phyloP scores from a whole-genome alignment of 2,888 invertebrate genomes.

The Hypena proboscidalis region DNA sequence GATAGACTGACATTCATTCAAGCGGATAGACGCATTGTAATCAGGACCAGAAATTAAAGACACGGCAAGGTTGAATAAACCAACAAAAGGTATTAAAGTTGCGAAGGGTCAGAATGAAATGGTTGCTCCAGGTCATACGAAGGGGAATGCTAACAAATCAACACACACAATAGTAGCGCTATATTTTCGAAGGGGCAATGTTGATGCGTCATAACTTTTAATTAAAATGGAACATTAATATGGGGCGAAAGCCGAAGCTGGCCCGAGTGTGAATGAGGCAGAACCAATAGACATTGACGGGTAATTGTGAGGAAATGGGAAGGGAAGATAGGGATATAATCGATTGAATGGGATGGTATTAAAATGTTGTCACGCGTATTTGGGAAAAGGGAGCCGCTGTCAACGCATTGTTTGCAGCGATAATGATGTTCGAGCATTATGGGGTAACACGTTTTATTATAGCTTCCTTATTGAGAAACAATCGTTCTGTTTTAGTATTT shows the following conservation, averaged over 20 bases:
- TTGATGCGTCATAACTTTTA: conserved; percentile 81
- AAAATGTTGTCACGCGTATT: conserved; percentile 67
- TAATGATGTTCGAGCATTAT: conserved; percentile 38
- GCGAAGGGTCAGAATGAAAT: conserved; percentile 52
- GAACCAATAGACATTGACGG: conserved; percentile 65
- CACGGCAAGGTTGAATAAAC: conserved; percentile 28
- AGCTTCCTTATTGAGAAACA: conserved; percentile 14
- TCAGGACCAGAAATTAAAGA: conserved; percentile 43
- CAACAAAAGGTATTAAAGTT: conserved; percentile 28
- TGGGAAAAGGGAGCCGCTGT: conserved; percentile 51
- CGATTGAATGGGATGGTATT: conserved; percentile 59
- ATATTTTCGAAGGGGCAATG: conserved; percentile 61
- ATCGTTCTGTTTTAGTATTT: conserved; percentile 5
- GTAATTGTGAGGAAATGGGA: conserved; percentile 68
- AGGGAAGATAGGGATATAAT: conserved; percentile 53
- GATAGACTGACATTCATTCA: conserved; percentile 69
- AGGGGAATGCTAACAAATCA: conserved; percentile 75
- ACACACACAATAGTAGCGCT: conserved; percentile 60
- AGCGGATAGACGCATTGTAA: conserved; percentile 67
- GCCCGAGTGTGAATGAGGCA: conserved; percentile 53
- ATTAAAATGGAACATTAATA: conserved; percentile 77
- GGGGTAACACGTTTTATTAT: conserved; percentile 21
- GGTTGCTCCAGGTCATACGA: conserved; percentile 61
- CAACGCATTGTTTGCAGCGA: conserved; percentile 36
- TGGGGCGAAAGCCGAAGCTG: conserved; percentile 60